Evolutionary conservation across 2,888 invertebrate genomes (phyloP), one percentile per base, ranked within the genome.

Genomic region (Eilema griseolum): DNA sequence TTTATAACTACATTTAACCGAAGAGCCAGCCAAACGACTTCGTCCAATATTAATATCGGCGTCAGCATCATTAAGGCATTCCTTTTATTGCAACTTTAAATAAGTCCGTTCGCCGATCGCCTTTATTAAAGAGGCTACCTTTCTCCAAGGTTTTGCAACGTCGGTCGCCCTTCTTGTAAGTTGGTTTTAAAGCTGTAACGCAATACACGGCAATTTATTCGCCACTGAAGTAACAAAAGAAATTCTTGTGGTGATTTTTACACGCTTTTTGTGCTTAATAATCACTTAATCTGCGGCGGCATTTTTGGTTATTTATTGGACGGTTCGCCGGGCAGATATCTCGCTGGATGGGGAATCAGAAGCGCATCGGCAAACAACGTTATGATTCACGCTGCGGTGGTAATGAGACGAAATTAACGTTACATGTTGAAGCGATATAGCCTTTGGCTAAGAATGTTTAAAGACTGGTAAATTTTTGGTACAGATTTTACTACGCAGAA

Each of bases 21-120:
- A 89, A 85, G 88, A 91, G 85, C 87, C 84, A 80, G 87, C 87
- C 85, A 80, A 85, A 89, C 92, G 80, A 88, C 87, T 90, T 87
- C 88, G 86, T 83, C 86, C 92, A 88, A 92, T 94, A 94, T 95
- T 93, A 94, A 94, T 94, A 94, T 91, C 88, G 86, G 89, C 92
- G 88, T 90, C 92, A 90, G 89, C 93, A 92, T 95, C 95, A 95
- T 95, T 95, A 94, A 93, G 90, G 91, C 91, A 94, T 94, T 92
- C 95, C 95, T 94, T 94, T 94, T 95, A 95, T 94, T 94, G 95
- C 90, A 84, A 90, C 89, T 93, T 93, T 92, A 94, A 95, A 94
- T 94, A 94, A 94, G 93, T 93, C 87, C 92, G 86, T 85, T 88
- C 89, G 85, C 84, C 89, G 89, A 89, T 90, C 90, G 90, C 90